Evolutionary conservation across 2,113 vertebrate species (phyloP).

Genomic region (Rhadina sibilatrix): DNA sequence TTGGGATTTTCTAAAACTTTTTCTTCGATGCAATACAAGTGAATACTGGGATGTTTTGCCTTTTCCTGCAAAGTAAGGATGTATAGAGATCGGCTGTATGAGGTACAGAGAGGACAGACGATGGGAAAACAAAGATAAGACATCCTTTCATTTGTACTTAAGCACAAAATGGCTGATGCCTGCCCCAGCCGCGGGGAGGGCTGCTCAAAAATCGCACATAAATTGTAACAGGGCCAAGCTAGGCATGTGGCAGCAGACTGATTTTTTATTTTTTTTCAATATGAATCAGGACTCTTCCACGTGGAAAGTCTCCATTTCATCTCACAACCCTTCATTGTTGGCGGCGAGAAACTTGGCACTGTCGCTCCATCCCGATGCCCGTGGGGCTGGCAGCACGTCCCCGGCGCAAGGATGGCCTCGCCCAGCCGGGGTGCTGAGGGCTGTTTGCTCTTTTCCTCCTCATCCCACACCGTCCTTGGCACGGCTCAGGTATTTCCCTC

Average conservation of each 20-base stretch:
- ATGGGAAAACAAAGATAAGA: background rate
- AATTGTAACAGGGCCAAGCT: background rate
- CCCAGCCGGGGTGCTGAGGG: background rate
- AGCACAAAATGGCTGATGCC: background rate
- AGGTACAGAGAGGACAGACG: background rate
- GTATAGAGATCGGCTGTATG: background rate
- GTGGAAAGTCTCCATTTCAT: background rate
- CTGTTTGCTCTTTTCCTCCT: background rate
- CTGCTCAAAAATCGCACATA: background rate
- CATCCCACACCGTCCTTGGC: rapidly evolving
- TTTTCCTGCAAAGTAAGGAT: background rate
- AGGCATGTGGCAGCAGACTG: background rate
- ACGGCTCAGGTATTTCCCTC: background rate
- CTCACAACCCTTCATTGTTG: background rate
- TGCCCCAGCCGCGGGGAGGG: background rate
- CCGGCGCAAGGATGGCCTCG: background rate
- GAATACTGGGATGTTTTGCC: background rate
- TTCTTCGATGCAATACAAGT: background rate
- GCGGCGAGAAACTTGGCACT: background rate
- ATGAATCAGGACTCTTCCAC: background rate
- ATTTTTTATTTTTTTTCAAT: background rate
- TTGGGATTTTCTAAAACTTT: background rate
- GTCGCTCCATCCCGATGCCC: rapidly evolving
- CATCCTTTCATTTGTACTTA: background rate
- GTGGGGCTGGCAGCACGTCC: background rate